Evolutionary conservation across 2,113 vertebrate species (phyloP), one percentile per base, ranked within the genome.

Genomic region (Python bivittatus): DNA sequence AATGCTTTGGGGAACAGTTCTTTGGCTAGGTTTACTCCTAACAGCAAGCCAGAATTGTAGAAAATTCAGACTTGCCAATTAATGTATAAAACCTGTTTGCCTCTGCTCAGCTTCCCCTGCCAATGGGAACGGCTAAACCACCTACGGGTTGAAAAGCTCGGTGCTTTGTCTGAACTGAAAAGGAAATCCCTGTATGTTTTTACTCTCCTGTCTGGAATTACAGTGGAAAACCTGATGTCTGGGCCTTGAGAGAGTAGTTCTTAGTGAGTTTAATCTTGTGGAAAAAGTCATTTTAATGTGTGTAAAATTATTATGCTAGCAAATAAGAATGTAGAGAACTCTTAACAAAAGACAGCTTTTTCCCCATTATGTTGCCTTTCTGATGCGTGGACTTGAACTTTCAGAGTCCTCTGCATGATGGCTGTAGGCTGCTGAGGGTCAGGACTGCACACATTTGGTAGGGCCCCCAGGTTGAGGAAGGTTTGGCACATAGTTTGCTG

Each of bases 181-280:
- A 52, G 84, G 42, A 48, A 44, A 44, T 44, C 44, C 84, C 11
- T 11, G 22, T 44, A 25, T 85, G 38, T 52, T 85, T 85, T 44
- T 85, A 52, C 44, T 52, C 11, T 52, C 4, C 84, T 85, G 84
- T 44, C 84, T 85, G 84, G 84, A 85, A 85, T 85, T 95, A 87
- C 17, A 79, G 72, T 42, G 72, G 72, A 79, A 79, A 79, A 79
- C 72, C 72, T 79, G 17, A 79, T 42, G 33, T 42, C 33, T 79
- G 72, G 33, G 33, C 72, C 72, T 79, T 79, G 38, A 79, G 72
- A 79, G 72, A 79, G 33, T 79, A 79, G 72, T 42, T 79, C 38
- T 79, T 79, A 79, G 6, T 33, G 68, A 79, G 68, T 0, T 17
- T 20, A 79, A 79, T 79, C 68, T 79, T 17, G 17, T 79, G 68